A percentile compares a stretch with the other conserved stretches of the same genome.
These are phyloP conservation scores for Trinorchestia longiramus DNA, from an alignment of 1,140 invertebrate species.

Conservation along the genomic window DNA sequence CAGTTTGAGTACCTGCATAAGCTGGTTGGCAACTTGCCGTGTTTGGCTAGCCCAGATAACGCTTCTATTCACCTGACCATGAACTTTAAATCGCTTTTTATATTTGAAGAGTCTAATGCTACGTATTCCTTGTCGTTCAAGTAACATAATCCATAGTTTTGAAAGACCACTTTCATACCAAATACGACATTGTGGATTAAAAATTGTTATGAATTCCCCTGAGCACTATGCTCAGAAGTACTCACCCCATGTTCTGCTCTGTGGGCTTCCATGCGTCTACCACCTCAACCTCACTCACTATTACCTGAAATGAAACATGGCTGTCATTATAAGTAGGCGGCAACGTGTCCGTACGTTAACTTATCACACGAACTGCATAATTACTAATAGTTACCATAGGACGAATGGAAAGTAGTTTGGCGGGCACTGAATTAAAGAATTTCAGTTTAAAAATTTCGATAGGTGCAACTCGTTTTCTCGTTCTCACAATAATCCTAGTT, in stretches of 20 bases:
- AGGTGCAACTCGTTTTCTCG: background rate
- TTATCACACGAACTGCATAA: background rate
- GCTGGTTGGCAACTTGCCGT: background rate
- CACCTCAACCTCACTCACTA: background rate
- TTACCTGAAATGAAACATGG: background rate
- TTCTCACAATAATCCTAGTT: too few species aligned
- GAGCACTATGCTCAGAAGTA: background rate
- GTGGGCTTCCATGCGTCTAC: background rate
- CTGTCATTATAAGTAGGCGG: background rate
- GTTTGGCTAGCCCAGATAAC: background rate
- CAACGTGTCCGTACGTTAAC: background rate
- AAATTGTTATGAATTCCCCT: background rate
- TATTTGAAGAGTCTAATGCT: background rate
- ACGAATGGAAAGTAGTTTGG: background rate
- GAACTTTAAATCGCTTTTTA: background rate
- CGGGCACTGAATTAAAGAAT: background rate
- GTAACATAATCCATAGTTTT: background rate
- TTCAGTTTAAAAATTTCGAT: background rate
- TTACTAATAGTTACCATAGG: background rate
- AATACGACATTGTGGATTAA: background rate
- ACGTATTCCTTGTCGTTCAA: background rate
- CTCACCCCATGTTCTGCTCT: background rate
- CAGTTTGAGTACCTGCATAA: background rate
- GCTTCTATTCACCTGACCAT: background rate
- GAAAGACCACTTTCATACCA: background rate